Evolutionary conservation across 2,797 vertebrate genomes (phyloP).

Genomic region (Zonotrichia albicollis): DNA sequence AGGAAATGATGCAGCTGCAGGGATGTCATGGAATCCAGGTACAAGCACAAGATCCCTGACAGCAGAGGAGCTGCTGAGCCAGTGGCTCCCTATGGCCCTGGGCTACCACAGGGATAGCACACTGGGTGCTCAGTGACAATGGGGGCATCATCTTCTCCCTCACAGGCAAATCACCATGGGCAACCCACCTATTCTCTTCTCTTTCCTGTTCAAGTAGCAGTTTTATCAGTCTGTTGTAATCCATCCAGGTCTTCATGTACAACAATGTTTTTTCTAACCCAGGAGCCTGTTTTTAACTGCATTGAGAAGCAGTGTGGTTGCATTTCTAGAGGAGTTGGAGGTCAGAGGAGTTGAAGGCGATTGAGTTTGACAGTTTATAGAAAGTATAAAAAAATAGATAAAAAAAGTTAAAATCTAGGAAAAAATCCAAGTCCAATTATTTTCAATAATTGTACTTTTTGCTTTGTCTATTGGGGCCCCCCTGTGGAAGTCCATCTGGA

Average conservation of each 20-base stretch:
- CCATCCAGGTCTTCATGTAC: not conserved
- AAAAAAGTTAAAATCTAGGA: not conserved
- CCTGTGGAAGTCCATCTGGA: no score
- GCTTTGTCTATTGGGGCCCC: not conserved
- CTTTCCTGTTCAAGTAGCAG: not conserved
- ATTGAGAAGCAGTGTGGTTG: not conserved
- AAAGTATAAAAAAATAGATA: not conserved
- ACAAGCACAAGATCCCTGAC: not conserved
- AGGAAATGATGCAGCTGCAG: not conserved
- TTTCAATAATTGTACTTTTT: not conserved
- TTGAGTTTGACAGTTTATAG: not conserved
- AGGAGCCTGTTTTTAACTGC: not conserved
- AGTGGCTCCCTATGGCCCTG: not conserved
- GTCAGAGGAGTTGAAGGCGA: not conserved
- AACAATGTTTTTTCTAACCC: not conserved
- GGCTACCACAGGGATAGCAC: no score
- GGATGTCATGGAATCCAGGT: no score
- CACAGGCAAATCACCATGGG: not conserved
- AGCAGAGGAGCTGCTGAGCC: not conserved
- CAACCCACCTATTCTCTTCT: not conserved
- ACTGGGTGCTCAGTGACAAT: fast-evolving
- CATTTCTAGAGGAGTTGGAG: not conserved
- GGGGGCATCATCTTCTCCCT: not conserved
- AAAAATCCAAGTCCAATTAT: not conserved
- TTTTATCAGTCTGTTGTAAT: not conserved